Conservation (phyloP, 37 sponge, comb jelly and placozoan species). For the Chondrilla cf. caribensis region DNA sequence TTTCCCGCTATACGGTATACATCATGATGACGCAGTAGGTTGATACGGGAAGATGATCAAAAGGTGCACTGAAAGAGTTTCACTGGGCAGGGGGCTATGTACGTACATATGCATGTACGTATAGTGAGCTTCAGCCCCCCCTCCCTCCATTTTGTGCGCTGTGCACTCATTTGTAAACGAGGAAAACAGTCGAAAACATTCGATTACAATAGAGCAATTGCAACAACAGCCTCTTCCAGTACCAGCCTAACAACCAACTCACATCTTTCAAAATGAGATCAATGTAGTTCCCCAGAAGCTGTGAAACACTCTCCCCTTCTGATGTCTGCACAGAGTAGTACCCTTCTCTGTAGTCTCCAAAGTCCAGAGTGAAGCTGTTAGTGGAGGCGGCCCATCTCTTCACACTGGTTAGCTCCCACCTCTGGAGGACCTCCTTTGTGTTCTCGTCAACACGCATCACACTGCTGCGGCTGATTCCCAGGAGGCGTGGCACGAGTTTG, state of each 20-base stretch:
- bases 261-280: slow-evolving; percentile 16
- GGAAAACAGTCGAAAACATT: too few species aligned
- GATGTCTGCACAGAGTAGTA: slow-evolving; percentile 53
- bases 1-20: too few species aligned
- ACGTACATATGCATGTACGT: neutral
- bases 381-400: slow-evolving; percentile 23
- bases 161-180: too few species aligned
- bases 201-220: too few species aligned
- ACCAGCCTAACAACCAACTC: neutral
- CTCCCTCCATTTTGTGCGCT: too few species aligned
- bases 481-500: slow-evolving; percentile 18
- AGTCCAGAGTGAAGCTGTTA: slow-evolving; percentile 35
- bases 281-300: slow-evolving; percentile 7
- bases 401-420: slow-evolving; percentile 19
- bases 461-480: slow-evolving; percentile 20
- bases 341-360: slow-evolving; percentile 43
- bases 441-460: slow-evolving; percentile 24
- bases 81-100: too few species aligned
- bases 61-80: too few species aligned
- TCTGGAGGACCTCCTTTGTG: slow-evolving; percentile 26
- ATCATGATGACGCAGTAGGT: too few species aligned
- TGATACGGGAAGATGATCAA: neutral
- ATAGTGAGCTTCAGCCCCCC: neutral
- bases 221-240: too few species aligned
- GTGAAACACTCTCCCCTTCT: slow-evolving; percentile 6